Evolutionary conservation across 2,888 invertebrate species (phyloP).

Genomic region (Phragmatobia fuliginosa): DNA sequence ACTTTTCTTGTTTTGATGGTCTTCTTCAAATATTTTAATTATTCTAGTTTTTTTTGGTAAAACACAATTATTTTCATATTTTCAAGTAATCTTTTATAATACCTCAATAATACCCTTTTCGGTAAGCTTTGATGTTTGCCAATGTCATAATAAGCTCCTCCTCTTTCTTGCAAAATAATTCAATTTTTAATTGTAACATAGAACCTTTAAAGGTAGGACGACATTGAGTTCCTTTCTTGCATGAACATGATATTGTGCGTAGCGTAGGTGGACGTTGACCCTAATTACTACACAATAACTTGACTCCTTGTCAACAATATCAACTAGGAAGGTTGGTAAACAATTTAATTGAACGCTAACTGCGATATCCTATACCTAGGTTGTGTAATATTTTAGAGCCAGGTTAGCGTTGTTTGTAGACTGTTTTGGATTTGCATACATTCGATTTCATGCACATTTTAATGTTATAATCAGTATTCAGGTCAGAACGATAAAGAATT

Average conservation of each 20-base stretch:
- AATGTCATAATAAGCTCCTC: background rate
- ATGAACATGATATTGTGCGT: conserved; percentile 1
- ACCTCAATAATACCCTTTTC: background rate
- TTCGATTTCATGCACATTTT: no score
- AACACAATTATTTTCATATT: background rate
- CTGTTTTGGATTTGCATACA: background rate
- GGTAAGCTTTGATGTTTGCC: background rate
- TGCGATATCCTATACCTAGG: background rate
- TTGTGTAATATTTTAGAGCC: background rate
- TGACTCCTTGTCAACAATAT: background rate
- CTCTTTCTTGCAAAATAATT: background rate
- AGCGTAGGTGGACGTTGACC: conserved; percentile 17
- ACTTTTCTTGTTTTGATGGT: no score
- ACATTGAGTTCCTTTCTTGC: background rate
- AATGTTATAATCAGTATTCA: no score
- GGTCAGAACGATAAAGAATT: no score
- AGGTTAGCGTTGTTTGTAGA: background rate
- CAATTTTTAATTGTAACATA: background rate
- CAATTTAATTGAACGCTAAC: conserved; percentile 9
- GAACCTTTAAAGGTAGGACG: background rate
- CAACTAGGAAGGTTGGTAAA: conserved; percentile 17
- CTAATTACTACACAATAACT: conserved; percentile 19
- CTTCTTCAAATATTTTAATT: no score
- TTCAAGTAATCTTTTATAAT: background rate
- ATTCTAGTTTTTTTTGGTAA: no score